phyloP scores from a whole-genome alignment of 2,888 invertebrate species.

The Dastarcus helophoroides region DNA sequence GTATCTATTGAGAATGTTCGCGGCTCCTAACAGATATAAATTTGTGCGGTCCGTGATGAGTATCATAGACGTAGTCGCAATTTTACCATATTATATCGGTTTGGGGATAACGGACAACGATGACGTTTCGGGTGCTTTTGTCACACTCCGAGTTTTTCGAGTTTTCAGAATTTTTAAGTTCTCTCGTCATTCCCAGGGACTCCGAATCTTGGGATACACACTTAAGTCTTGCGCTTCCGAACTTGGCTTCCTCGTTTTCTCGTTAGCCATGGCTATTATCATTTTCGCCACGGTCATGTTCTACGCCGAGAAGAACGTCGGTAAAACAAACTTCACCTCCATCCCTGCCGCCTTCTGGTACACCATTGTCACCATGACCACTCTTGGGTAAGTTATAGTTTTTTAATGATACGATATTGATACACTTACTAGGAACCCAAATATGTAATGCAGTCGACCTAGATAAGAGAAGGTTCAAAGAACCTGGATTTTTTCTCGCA shows the following conservation, averaged over 20 bases:
- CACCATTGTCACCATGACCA: constrained; percentile 99
- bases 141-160: constrained; percentile 95
- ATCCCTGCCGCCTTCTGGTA: constrained; percentile 99
- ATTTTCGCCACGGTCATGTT: constrained; percentile 99
- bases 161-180: constrained; percentile 99
- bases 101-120: constrained; percentile 96
- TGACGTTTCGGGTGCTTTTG: constrained; percentile 98
- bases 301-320: constrained; percentile 99
- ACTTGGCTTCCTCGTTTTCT: constrained; percentile 98
- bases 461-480: no score
- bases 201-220: constrained; percentile 97
- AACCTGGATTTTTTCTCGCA: no score
- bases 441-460: no score
- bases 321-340: constrained; percentile 94
- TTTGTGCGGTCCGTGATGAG: constrained; percentile 98
- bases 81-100: constrained; percentile 97
- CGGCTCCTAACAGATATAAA: constrained; percentile 96
- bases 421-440: no score
- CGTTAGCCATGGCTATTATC: constrained; percentile 99
- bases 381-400: constrained; percentile 75
- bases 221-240: constrained; percentile 98
- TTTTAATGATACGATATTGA: no score
- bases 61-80: constrained; percentile 98
- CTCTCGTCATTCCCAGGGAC: constrained; percentile 97
- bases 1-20: constrained; percentile 88